Conservation (phyloP, 1,140 invertebrate genomes). For the Drosophila hydei region DNA sequence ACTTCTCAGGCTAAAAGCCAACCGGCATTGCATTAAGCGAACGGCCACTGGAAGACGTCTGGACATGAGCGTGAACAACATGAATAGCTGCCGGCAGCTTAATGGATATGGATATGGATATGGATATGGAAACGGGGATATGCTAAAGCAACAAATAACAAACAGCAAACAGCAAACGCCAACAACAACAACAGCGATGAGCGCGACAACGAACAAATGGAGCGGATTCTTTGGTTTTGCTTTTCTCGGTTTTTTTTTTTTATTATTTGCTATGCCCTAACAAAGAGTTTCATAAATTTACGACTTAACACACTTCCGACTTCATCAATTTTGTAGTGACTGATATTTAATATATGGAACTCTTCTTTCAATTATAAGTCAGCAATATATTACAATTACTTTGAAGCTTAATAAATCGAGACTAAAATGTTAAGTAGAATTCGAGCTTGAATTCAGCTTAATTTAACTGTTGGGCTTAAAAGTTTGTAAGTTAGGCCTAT, state of each 20-base stretch:
- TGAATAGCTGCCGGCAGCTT: conserved; percentile 79
- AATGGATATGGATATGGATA: conserved; percentile 72
- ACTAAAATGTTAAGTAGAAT: too few species aligned
- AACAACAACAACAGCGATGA: conserved; percentile 23
- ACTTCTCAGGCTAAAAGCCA: conserved; percentile 12
- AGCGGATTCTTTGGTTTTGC: conserved; percentile 22
- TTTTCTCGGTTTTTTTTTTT: conserved; percentile 17
- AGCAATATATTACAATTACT: too few species aligned
- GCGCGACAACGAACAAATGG: conserved; percentile 33
- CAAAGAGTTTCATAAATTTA: not conserved
- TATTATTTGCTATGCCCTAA: conserved; percentile 7
- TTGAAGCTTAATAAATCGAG: too few species aligned
- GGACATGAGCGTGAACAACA: conserved; percentile 73
- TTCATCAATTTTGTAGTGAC: not conserved
- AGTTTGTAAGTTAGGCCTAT: too few species aligned
- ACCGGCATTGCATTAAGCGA: conserved; percentile 71
- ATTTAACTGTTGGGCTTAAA: too few species aligned
- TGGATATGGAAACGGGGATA: conserved; percentile 46
- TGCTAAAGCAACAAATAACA: conserved; percentile 46
- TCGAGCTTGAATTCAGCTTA: too few species aligned
- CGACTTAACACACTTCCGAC: not conserved
- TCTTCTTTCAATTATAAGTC: too few species aligned
- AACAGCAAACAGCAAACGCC: conserved; percentile 29
- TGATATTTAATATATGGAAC: too few species aligned
- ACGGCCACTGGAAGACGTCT: conserved; percentile 59